A percentile compares a stretch with the other conserved stretches of the same genome.
Evolutionary conservation across 2,113 vertebrate genomes (phyloP).

Genomic region (Bos javanicus): DNA sequence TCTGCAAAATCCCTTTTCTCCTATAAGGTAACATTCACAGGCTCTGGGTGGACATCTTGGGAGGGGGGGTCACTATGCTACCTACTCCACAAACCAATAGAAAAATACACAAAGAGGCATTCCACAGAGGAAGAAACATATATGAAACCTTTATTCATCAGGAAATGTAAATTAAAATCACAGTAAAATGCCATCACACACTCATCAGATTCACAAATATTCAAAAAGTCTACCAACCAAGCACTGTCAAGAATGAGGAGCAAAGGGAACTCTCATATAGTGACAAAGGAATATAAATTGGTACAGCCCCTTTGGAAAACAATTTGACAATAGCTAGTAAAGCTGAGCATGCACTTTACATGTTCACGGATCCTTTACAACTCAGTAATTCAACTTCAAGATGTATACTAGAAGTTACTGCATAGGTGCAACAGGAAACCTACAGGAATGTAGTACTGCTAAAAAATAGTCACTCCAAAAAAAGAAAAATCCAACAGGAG

Average conservation of each 20-base stretch:
- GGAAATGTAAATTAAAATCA: conserved; percentile 10
- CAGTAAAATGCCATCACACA: neutral
- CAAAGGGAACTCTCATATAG: neutral
- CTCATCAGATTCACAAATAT: neutral
- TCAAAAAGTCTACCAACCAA: neutral
- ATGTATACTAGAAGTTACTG: neutral
- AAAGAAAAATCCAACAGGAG: neutral
- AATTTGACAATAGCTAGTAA: neutral
- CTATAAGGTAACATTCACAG: neutral
- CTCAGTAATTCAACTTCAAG: neutral
- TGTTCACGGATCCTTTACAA: neutral
- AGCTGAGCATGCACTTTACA: neutral
- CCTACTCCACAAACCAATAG: neutral
- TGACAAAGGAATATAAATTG: neutral
- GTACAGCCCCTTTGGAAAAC: neutral
- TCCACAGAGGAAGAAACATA: neutral
- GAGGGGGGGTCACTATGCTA: neutral
- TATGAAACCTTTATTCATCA: neutral
- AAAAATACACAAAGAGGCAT: neutral
- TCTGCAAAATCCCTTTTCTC: neutral
- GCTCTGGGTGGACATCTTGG: neutral
- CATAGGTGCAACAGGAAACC: neutral
- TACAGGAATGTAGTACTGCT: neutral
- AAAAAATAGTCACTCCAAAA: neutral
- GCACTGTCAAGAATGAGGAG: neutral